These are phyloP conservation scores for Heliconius ismenius DNA, from an alignment of 2,888 invertebrate species.

Conservation along the genomic window DNA sequence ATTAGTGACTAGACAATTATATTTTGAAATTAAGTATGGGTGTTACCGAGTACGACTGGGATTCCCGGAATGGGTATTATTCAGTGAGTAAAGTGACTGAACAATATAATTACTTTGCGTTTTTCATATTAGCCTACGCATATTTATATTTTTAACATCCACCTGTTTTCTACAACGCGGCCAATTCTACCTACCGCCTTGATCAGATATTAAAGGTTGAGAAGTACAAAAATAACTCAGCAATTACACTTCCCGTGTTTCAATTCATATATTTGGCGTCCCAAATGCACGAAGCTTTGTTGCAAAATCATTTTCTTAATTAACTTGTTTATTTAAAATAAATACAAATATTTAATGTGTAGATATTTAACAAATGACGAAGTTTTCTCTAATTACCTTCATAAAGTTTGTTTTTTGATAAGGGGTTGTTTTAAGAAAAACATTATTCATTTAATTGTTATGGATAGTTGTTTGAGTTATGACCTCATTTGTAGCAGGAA, in stretches of 20 bases:
- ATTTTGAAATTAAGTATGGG: slow-evolving; percentile 67
- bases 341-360: slow-evolving; percentile 3
- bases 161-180: slow-evolving; percentile 33
- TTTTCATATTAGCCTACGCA: slow-evolving; percentile 2
- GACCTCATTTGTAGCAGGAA: slow-evolving; percentile 80
- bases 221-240: slow-evolving; percentile 44
- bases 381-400: slow-evolving; percentile 12
- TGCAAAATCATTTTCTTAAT: slow-evolving; percentile 22
- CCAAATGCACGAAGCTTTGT: slow-evolving; percentile 27
- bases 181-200: slow-evolving; percentile 37
- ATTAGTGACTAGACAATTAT: slow-evolving; percentile 55
- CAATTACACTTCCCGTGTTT: slow-evolving; percentile 38
- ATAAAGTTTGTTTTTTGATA: slow-evolving; percentile 25
- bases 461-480: slow-evolving; percentile 66
- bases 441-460: slow-evolving; percentile 46
- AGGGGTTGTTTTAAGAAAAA: slow-evolving; percentile 24
- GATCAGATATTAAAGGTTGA: slow-evolving; percentile 43
- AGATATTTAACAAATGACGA: neutral
- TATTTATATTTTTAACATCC: slow-evolving; percentile 23
- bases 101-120: slow-evolving; percentile 27
- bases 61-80: slow-evolving; percentile 74
- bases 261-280: slow-evolving; percentile 17
- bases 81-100: slow-evolving; percentile 63
- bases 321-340: slow-evolving; percentile 12
- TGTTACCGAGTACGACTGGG: slow-evolving; percentile 77